Conservation (phyloP, 1,140 invertebrate genomes). For the Drosophila bocqueti region DNA sequence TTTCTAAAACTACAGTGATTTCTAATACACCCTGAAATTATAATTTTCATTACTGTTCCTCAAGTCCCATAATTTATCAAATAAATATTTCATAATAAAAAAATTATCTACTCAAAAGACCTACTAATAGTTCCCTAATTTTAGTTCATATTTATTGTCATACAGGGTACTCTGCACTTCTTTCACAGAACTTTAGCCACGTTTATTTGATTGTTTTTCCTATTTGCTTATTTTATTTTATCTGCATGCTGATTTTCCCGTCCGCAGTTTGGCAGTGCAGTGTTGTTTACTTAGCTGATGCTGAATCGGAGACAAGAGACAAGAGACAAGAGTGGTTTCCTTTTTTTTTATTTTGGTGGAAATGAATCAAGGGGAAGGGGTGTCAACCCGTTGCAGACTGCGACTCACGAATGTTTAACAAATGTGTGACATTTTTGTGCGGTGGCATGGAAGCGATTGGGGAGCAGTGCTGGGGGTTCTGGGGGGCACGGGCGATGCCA, state of each 20-base stretch:
- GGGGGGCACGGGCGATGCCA: conserved; percentile 26
- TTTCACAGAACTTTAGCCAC: not conserved
- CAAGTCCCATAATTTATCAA: not conserved
- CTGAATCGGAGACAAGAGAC: conserved; percentile 9
- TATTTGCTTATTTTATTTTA: conserved; percentile 77
- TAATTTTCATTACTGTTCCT: not conserved
- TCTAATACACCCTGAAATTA: too few relatives aligned
- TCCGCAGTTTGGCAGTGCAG: conserved; percentile 66
- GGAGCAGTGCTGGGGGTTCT: conserved; percentile 12
- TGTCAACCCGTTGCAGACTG: conserved; percentile 65
- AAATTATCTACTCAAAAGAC: not conserved
- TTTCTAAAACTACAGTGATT: too few relatives aligned
- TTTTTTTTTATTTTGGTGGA: conserved; percentile 14
- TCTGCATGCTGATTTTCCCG: conserved; percentile 78
- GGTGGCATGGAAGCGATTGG: conserved; percentile 42
- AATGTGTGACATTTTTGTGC: conserved; percentile 82
- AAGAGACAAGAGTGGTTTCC: conserved; percentile 10
- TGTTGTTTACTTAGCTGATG: conserved; percentile 69
- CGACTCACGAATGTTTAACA: conserved; percentile 79
- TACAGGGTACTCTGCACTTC: not conserved
- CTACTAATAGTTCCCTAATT: not conserved
- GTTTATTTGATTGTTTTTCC: conserved; percentile 50
- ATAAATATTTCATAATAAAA: not conserved
- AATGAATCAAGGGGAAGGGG: not conserved
- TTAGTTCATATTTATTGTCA: too few relatives aligned